A percentile compares a stretch with the other conserved stretches of the same genome.
phyloP scores from a whole-genome alignment of 2,888 invertebrate species.

The Saturnia pavonia region DNA sequence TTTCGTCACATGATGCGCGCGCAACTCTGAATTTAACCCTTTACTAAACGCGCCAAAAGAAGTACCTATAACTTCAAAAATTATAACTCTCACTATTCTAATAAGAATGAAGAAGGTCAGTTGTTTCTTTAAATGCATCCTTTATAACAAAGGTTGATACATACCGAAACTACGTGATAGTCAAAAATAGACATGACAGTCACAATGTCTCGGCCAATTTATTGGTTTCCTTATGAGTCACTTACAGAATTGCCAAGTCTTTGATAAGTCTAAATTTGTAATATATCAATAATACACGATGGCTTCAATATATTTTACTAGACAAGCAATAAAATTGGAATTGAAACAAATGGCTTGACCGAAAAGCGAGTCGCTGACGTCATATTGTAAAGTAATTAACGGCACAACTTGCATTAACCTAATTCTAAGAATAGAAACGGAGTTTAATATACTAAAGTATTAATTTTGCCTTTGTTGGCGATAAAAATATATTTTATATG shows the following conservation, averaged over 20 bases:
- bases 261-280: not conserved
- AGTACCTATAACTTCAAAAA: too few species aligned
- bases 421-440: not conserved
- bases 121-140: not conserved
- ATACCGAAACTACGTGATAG: not conserved
- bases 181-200: not conserved
- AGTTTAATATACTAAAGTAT: not conserved
- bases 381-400: not conserved
- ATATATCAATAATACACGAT: slow-evolving; percentile 4
- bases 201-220: slow-evolving; percentile 1
- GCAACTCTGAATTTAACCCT: too few species aligned
- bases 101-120: too few species aligned
- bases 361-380: not conserved
- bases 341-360: not conserved
- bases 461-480: too few species aligned
- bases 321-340: not conserved
- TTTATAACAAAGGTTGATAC: not conserved
- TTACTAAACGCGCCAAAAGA: too few species aligned
- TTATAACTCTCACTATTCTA: too few species aligned
- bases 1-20: too few species aligned
- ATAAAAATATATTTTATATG: too few species aligned
- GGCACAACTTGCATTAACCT: not conserved
- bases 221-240: slow-evolving; percentile 10
- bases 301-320: not conserved
- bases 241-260: not conserved